Conservation (phyloP, 2,888 invertebrate species). For the Pachydiplax longipennis region DNA sequence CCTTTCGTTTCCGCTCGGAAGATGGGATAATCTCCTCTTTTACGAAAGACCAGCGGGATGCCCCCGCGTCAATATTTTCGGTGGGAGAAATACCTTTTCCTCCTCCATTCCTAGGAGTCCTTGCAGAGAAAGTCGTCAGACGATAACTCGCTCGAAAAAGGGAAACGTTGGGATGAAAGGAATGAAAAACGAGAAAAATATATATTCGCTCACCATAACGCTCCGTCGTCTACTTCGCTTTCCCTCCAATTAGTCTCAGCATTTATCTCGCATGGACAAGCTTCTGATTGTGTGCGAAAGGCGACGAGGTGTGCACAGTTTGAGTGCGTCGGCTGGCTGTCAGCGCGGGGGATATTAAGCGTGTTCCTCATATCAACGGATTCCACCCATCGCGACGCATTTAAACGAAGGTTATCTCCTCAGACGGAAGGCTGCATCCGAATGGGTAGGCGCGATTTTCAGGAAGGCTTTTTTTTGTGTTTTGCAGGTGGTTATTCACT, state of each 20-base stretch:
- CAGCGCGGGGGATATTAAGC: no score
- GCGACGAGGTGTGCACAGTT: background rate
- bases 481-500: background rate
- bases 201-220: background rate
- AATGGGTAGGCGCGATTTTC: background rate
- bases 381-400: no score
- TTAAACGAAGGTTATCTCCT: no score
- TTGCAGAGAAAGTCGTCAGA: background rate
- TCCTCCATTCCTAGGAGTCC: background rate
- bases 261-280: conserved; percentile 35
- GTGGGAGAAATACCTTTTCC: background rate
- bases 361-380: no score
- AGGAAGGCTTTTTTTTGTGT: background rate
- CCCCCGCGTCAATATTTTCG: background rate
- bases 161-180: background rate
- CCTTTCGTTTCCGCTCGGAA: background rate
- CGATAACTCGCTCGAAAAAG: background rate
- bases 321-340: no score
- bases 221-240: background rate
- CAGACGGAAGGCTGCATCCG: no score
- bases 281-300: background rate
- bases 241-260: conserved; percentile 19
- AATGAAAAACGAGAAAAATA: no score
- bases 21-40: background rate
- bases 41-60: background rate